Conservation (phyloP, 2,888 invertebrate species). For the Amiota minor region DNA sequence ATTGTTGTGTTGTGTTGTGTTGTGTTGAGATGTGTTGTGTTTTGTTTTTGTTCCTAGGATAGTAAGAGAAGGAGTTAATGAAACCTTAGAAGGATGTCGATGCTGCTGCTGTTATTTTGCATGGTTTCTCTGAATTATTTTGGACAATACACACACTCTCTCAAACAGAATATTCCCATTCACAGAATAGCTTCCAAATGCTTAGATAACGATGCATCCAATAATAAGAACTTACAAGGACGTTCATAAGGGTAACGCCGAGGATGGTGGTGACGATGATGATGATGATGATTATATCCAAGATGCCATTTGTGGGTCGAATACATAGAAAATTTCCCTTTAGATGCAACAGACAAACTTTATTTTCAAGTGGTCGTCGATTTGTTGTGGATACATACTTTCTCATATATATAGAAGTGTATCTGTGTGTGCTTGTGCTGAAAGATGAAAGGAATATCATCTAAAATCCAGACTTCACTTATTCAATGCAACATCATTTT, state of each 20-base stretch:
- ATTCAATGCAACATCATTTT: background rate
- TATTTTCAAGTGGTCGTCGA: constrained; percentile 17
- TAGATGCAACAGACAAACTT: constrained; percentile 9
- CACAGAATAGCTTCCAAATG: background rate
- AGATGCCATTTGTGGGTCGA: constrained; percentile 20
- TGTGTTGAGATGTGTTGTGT: too few species aligned
- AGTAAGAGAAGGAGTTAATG: background rate
- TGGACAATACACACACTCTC: constrained; percentile 13
- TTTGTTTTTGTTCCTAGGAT: background rate
- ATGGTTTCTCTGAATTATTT: constrained; percentile 9
- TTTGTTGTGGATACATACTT: background rate
- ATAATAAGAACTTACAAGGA: constrained; percentile 47
- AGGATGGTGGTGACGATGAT: constrained; percentile 46
- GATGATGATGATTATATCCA: constrained; percentile 48
- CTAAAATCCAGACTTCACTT: constrained; percentile 36
- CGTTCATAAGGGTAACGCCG: constrained; percentile 38
- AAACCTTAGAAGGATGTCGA: background rate
- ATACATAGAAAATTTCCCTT: background rate
- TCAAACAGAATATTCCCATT: background rate
- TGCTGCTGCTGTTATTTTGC: constrained; percentile 3
- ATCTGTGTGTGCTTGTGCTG: constrained; percentile 56
- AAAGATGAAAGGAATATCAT: constrained; percentile 65
- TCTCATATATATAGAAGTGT: constrained; percentile 4
- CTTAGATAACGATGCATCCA: constrained; percentile 24
- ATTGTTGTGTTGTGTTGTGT: constrained; percentile 20